A percentile compares a stretch with the other conserved stretches of the same genome.
phyloP scores from a whole-genome alignment of 2,797 vertebrate genomes.

The Tenualosa thibaudeaui region DNA sequence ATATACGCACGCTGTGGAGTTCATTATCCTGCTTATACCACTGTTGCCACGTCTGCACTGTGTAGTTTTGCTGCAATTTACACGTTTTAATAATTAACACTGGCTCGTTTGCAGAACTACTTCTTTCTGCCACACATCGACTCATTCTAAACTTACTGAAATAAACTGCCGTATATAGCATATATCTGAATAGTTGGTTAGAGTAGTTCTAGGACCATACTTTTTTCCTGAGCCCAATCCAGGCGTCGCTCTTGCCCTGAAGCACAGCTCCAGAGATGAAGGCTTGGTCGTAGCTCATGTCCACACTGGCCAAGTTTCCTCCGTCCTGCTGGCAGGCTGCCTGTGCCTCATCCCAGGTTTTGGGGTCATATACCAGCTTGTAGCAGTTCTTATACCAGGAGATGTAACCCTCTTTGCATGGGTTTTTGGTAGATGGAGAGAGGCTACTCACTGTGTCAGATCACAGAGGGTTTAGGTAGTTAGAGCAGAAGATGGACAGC shows the following conservation, averaged over 20 bases:
- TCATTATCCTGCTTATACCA: no score
- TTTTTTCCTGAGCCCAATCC: slow-evolving; percentile 75
- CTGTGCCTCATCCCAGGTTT: slow-evolving; percentile 70
- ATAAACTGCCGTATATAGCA: no score
- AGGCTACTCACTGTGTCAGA: slow-evolving; percentile 64
- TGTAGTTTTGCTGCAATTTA: no score
- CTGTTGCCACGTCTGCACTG: no score
- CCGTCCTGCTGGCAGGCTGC: slow-evolving; percentile 57
- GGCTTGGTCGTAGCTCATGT: slow-evolving; percentile 81
- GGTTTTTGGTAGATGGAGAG: slow-evolving; percentile 62
- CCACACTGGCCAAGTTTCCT: slow-evolving; percentile 75
- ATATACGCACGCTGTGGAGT: no score
- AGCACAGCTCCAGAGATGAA: slow-evolving; percentile 72
- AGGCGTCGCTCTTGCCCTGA: slow-evolving; percentile 67
- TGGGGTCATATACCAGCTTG: slow-evolving; percentile 66
- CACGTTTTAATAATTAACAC: no score
- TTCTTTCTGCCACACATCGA: no score
- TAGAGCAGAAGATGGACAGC: neutral
- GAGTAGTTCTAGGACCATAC: slow-evolving; percentile 47
- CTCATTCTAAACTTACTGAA: no score
- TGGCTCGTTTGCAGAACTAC: no score
- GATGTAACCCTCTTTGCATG: slow-evolving; percentile 67
- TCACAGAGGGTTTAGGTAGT: slow-evolving; percentile 7
- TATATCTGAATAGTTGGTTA: no score
- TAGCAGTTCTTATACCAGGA: slow-evolving; percentile 80